Evolutionary conservation across 2,797 vertebrate genomes (phyloP).

Genomic region (Danio tinwini): DNA sequence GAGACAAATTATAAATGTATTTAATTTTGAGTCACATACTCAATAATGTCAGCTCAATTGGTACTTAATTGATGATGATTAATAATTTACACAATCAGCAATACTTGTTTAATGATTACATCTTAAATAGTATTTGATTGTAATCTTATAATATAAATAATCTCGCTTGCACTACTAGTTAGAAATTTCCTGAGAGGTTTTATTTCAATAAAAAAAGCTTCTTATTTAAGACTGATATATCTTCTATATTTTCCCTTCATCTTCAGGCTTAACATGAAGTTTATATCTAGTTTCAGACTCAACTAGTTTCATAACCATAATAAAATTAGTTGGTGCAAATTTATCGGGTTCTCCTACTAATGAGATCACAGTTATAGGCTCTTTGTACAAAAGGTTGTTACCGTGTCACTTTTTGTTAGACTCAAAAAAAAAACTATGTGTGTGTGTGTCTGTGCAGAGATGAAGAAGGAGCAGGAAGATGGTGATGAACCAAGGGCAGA

Average conservation of each 20-base stretch:
- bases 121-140: too few species aligned
- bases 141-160: too few species aligned
- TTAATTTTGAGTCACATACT: too few species aligned
- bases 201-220: background rate
- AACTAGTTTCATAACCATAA: background rate
- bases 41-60: too few species aligned
- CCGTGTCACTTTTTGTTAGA: constrained; percentile 6
- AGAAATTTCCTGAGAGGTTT: too few species aligned
- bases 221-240: background rate
- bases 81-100: too few species aligned
- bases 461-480: constrained; percentile 86
- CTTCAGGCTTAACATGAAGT: background rate
- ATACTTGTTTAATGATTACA: too few species aligned
- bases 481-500: constrained; percentile 90
- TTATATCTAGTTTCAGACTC: too few species aligned
- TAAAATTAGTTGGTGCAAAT: background rate
- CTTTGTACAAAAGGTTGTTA: background rate
- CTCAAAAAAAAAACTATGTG: background rate
- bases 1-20: too few species aligned
- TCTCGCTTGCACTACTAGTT: too few species aligned
- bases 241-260: background rate
- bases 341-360: background rate
- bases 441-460: constrained; percentile 67
- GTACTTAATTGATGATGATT: too few species aligned
- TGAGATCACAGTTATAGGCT: background rate